Evolutionary conservation across 2,888 invertebrate species (phyloP), one percentile per base, ranked within the genome.

Genomic region (Apantesis nais): DNA sequence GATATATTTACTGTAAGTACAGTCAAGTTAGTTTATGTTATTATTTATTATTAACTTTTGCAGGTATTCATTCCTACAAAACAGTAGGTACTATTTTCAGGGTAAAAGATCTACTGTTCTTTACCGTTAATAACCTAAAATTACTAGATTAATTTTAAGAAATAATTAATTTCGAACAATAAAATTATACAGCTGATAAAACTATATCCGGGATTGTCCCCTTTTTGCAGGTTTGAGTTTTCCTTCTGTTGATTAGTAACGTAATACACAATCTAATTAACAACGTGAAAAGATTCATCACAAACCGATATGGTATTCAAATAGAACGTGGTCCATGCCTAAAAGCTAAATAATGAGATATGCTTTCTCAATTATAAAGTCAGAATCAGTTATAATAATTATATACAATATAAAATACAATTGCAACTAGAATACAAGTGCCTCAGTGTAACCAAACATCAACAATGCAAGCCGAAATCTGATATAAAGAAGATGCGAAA

Each of bases 1-100:
- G 83, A 84, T 84, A 78, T 84, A 78, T 81, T 82, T 79, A 78
- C 74, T 71, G 71, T 70, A 68, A 74, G 87, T 88, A 89, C 85
- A 83, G 78, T 82, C 75, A 44, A 7, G n/a, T 14, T 22, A 31
- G 71, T 74, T 79, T 72, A 5, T 52, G 16, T 2, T 22, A 48
- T 48, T 48, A 8, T 22, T 22, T 52, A n/a, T 52, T 52, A n/a
- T n/a, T 52, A n/a, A n/a, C 48, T n/a, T n/a, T n/a, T 52, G 0
- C 22, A 44, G 19, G 9, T 11, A 44, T 8, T 39, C 9, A 39
- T 39, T 1, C 11, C 11, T 11, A 11, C 8, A 39, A 39, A 39
- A n/a, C n/a, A n/a, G n/a, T n/a, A n/a, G n/a, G n/a, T n/a, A n/a
- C n/a, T n/a, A n/a, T n/a, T n/a, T n/a, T n/a, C n/a, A n/a, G n/a